These are phyloP conservation scores for Eueides isabella DNA, from an alignment of 1,140 invertebrate species.

Conservation along the genomic window DNA sequence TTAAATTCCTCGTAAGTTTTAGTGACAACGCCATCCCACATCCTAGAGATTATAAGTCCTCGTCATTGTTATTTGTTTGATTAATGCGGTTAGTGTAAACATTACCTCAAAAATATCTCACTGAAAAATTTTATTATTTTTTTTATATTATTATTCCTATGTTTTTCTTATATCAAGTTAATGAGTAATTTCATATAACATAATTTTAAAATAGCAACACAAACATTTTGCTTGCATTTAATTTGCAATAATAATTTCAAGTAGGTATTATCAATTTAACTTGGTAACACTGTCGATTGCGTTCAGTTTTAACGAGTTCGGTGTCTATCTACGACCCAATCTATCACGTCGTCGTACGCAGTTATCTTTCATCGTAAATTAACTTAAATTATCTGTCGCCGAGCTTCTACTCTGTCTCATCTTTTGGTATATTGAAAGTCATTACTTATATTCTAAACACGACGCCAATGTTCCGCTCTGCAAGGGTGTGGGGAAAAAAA, in stretches of 20 bases:
- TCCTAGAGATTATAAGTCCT: conserved; percentile 30
- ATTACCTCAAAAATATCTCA: neutral
- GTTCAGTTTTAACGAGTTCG: conserved; percentile 52
- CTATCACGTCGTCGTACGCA: conserved; percentile 44
- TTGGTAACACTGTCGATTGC: conserved; percentile 46
- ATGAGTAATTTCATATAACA: neutral
- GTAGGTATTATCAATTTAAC: conserved; percentile 47
- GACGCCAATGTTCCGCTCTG: conserved; percentile 40
- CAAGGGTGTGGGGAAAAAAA: conserved; percentile 28
- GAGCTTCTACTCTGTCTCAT: conserved; percentile 25
- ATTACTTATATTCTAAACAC: conserved; percentile 47
- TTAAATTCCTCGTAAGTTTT: conserved; percentile 7
- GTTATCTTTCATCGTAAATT: conserved; percentile 69
- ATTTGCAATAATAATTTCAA: neutral
- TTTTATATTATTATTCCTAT: neutral
- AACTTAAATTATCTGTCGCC: conserved; percentile 60
- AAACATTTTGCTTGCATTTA: too few species aligned
- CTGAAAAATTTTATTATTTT: neutral
- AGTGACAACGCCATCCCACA: conserved; percentile 21
- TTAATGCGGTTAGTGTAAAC: conserved; percentile 35
- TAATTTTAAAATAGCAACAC: neutral
- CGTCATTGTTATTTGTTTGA: conserved; percentile 38
- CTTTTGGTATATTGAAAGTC: conserved; percentile 43
- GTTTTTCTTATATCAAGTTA: neutral
- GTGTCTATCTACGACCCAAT: conserved; percentile 47